Evolutionary conservation across 2,888 invertebrate genomes (phyloP), one percentile per base, ranked within the genome.

Genomic region (Cheilosia pagana): DNA sequence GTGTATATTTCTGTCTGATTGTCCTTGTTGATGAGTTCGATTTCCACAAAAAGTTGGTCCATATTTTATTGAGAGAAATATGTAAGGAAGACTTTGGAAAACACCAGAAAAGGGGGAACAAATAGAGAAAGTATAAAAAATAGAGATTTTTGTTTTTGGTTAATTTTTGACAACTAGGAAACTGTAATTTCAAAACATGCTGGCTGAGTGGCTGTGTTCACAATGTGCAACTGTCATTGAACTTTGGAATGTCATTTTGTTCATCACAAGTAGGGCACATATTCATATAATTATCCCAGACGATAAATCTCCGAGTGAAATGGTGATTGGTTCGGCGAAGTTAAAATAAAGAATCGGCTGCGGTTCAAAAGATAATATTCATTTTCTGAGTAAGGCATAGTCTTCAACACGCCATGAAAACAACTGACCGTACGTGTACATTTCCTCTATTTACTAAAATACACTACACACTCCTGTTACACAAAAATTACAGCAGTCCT

Each of bases 41-140:
- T 89, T 89, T 92, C 91, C 53, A 92, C 88, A 87, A 89, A 92
- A 65, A 92, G 86, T 88, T 91, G 89, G 88, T 90, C 90, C 90
- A 92, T 91, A 62, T 87, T 88, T 81, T 39, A 21, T 16, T 39
- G 55, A 41, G 19, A 41, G 25, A 48, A 57, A 10, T 70, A 55
- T 14, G 14, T 4, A 52, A 31, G 52, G 59, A 78, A 67, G 53
- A 78, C 71, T 72, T 55, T 12, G 35, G 41, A 53, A 50, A 65
- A 68, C 25, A 60, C 57, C 23, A 16, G 43, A 50, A 76, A 63
- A 16, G 19, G 41, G 21, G 16, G 60, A 72, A 39, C 21, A 45
- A 85, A 71, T 70, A 35, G 68, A 76, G 81, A 85, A 85, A 81
- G 75, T 81, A 67, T 57, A 59, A 70, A 71, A 45, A 71, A 39